Percentiles rank a stretch among this genome's conserved stretches.
Conservation (phyloP, 2,797 vertebrate species). For the Etheostoma perlongum region DNA sequence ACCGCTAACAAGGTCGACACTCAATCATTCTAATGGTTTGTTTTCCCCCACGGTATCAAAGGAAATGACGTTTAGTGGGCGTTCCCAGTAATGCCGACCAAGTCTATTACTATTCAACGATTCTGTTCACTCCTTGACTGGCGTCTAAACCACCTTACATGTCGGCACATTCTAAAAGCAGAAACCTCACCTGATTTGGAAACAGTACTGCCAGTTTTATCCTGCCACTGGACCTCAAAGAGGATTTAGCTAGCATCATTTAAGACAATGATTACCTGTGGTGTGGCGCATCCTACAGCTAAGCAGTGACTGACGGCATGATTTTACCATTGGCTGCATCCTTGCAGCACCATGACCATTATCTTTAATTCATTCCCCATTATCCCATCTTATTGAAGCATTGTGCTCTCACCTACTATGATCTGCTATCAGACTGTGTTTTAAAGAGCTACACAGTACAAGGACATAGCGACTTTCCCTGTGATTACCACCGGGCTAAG, state of each 20-base stretch:
- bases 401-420: slow-evolving; percentile 23
- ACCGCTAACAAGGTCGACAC: too few species aligned
- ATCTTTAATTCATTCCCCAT: slow-evolving; percentile 27
- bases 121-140: slow-evolving; percentile 22
- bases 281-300: slow-evolving; percentile 31
- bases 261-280: slow-evolving; percentile 59
- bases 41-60: too few species aligned
- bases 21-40: too few species aligned
- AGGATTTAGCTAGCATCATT: slow-evolving; percentile 71
- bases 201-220: slow-evolving; percentile 61
- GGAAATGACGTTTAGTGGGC: too few species aligned
- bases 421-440: slow-evolving; percentile 32
- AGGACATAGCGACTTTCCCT: slow-evolving; percentile 80
- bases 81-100: too few species aligned
- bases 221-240: slow-evolving; percentile 54
- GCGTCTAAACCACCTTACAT: slow-evolving; percentile 33
- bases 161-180: slow-evolving; percentile 34
- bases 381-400: slow-evolving; percentile 46
- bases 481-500: slow-evolving; percentile 78
- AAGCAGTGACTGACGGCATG: background rate
- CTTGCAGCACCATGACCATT: background rate
- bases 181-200: slow-evolving; percentile 60
- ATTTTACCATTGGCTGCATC: slow-evolving; percentile 19
- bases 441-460: slow-evolving; percentile 60
- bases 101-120: background rate